Evolutionary conservation across 2,113 vertebrate species (phyloP).

Genomic region (Clupea harengus): DNA sequence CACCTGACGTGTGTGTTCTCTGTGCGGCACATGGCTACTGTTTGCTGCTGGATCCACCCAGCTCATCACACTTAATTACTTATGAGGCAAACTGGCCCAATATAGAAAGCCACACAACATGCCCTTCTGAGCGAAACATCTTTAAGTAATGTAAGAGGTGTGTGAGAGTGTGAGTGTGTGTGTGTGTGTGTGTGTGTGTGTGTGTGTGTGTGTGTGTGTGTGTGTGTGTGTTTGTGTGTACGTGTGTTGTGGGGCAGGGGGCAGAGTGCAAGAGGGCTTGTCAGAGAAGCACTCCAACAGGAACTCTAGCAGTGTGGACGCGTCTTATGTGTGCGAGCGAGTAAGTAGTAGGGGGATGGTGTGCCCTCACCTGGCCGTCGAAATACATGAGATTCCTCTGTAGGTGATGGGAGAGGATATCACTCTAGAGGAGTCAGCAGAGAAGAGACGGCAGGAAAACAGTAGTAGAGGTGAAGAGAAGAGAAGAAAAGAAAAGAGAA

Average conservation of each 20-base stretch:
- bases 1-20: background rate
- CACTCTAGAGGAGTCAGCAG: slow-evolving; percentile 79
- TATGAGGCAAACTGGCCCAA: background rate
- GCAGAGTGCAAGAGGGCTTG: too few species aligned
- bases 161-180: background rate
- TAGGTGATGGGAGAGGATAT: slow-evolving; percentile 96
- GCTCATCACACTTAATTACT: background rate
- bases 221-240: background rate
- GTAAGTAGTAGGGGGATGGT: background rate
- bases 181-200: background rate
- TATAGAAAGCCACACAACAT: background rate
- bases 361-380: slow-evolving; percentile 93
- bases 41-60: background rate
- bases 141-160: slow-evolving; percentile 1
- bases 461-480: slow-evolving; percentile 24
- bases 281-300: too few species aligned
- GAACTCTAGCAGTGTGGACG: too few species aligned
- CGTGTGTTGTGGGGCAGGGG: too few species aligned
- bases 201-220: background rate
- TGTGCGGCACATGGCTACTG: background rate
- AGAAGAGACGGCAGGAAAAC: slow-evolving; percentile 47
- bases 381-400: slow-evolving; percentile 97
- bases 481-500: slow-evolving; percentile 8
- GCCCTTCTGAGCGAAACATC: background rate
- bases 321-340: too few species aligned